Base-by-base conservation (phyloP, 2,888 invertebrate genomes). In the Seladonia tumulorum region DNA sequence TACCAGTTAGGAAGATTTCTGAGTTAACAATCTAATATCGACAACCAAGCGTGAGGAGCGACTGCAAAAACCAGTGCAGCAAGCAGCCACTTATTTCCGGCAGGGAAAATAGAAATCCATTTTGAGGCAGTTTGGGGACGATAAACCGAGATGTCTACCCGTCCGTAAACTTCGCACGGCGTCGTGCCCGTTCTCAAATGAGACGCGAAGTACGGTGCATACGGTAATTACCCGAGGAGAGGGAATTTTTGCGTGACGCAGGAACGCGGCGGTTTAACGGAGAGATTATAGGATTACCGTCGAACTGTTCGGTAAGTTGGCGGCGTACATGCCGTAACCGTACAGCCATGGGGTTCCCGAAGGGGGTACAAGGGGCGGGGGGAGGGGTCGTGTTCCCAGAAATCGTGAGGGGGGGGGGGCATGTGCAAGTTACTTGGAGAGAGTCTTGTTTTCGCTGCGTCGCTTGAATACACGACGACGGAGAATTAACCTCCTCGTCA, bases 371-470 rank as follows among this genome's bases (percentile, higher is more conserved):
- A 25, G 60, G 47, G 47, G 2, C 8, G 57, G 25, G 1, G 60
- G 1, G 60, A 16, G 16, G 29, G 5, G 0, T 25, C 29, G 60
- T 63, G 60, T 16, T 47, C 18, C 14, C 63, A 75, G 39, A 42
- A 35, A 39, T 49, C n/a, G 25, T 3, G n/a, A 22, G 53, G 53
- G 29, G 22, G 53, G 53, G n/a, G 22, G 5, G 8, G 25, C 18
- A 35, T 45, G 57, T 74, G 49, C 25, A 82, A 81, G 76, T 83
- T 72, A 63, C 72, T 76, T 76, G 25, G 53, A 3, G 25, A 18
- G 63, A 76, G 82, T 82, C 66, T 76, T 76, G 83, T 82, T 76
- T 82, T 82, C 72, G 72, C 76, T 83, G 60, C 82, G 72, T 53
- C n/a, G 35, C 53, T 47, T 12, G 76, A 76, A 82, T 73, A 47